Conservation (phyloP, 2,888 invertebrate species). For the Helobdella robusta region DNA sequence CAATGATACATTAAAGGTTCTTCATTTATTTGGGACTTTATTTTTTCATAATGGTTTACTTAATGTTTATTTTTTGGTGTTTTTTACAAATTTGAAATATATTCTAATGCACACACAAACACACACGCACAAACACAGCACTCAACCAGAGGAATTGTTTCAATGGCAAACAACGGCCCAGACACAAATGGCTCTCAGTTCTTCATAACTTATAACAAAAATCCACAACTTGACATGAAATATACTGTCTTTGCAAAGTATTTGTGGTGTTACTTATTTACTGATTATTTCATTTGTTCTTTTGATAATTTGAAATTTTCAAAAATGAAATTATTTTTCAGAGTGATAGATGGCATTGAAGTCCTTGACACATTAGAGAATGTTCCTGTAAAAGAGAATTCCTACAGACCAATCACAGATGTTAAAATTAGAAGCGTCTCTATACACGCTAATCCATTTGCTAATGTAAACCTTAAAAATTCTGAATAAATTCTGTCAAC, state of each 20-base stretch:
- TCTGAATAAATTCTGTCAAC: not conserved
- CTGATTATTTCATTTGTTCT: not conserved
- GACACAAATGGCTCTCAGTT: constrained; percentile 97
- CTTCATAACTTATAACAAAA: constrained; percentile 86
- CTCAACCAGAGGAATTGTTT: constrained; percentile 73
- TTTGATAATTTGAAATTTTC: constrained; percentile 4
- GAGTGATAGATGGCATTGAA: constrained; percentile 93
- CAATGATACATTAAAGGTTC: constrained; percentile 79
- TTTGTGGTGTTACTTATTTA: not conserved
- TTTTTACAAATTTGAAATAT: not conserved
- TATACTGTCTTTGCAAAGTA: constrained; percentile 96
- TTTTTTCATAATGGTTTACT: not conserved
- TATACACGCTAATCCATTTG: constrained; percentile 95
- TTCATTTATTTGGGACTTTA: not conserved
- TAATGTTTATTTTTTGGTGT: constrained; percentile 6
- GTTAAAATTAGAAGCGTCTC: constrained; percentile 77
- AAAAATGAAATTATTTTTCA: constrained; percentile 52
- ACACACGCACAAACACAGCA: no score
- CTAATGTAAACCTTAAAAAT: constrained; percentile 45
- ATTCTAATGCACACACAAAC: no score
- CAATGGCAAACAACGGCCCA: constrained; percentile 97
- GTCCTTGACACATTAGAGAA: constrained; percentile 90
- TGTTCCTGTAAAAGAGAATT: constrained; percentile 83
- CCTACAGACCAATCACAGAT: constrained; percentile 75
- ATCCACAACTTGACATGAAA: constrained; percentile 88